phyloP scores from a whole-genome alignment of 2,888 invertebrate species.

The Thecophora atra region DNA sequence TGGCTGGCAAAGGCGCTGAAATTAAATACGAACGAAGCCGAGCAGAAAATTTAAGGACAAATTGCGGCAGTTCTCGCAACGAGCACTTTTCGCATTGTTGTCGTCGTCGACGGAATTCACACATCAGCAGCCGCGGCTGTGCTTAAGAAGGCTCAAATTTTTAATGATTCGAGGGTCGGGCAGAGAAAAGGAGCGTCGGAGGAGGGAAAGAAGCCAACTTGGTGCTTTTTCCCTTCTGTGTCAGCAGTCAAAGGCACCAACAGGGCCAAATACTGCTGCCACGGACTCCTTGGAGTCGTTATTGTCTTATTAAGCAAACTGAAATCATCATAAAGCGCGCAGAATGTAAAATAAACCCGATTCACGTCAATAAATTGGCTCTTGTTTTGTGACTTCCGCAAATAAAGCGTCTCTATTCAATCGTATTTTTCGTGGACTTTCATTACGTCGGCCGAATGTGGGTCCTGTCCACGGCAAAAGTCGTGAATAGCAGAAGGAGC shows the following conservation, averaged over 20 bases:
- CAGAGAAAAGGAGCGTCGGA: not conserved
- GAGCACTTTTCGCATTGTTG: conserved; percentile 36
- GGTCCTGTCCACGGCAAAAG: conserved; percentile 24
- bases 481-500: not conserved
- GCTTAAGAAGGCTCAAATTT: conserved; percentile 15
- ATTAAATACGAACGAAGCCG: conserved; percentile 23
- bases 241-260: not conserved
- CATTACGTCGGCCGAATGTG: not conserved
- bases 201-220: not conserved
- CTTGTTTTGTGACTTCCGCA: not conserved
- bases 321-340: no score
- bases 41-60: conserved; percentile 32
- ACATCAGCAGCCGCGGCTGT: conserved; percentile 16
- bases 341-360: not conserved
- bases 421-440: not conserved
- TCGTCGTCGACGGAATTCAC: conserved; percentile 17
- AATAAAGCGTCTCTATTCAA: not conserved
- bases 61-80: conserved; percentile 41
- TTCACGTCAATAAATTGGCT: not conserved
- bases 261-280: no score
- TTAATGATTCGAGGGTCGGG: conserved; percentile 23
- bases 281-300: no score
- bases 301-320: no score
- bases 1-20: conserved; percentile 8
- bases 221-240: not conserved